Conservation (phyloP, 2,888 invertebrate species). For the Odiellus spinosus region DNA sequence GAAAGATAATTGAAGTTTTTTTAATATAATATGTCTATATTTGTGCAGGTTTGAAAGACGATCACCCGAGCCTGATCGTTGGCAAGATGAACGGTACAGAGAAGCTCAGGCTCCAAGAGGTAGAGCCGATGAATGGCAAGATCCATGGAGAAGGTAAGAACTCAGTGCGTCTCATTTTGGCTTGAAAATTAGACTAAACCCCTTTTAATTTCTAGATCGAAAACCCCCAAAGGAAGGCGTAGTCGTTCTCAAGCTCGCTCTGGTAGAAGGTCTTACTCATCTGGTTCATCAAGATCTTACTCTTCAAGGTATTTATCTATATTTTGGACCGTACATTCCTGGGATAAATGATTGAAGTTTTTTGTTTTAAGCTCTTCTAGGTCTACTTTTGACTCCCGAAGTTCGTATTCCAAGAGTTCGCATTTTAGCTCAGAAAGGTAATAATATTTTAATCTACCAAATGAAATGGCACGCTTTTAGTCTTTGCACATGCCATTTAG, state of each 20-base stretch:
- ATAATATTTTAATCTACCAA: too few relatives aligned
- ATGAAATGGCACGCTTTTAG: too few relatives aligned
- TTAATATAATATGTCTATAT: too few relatives aligned
- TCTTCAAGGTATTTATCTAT: neutral
- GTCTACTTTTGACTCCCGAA: too few relatives aligned
- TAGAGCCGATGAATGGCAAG: constrained; percentile 74
- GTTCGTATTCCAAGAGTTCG: too few relatives aligned
- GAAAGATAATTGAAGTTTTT: too few relatives aligned
- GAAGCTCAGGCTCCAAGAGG: constrained; percentile 6
- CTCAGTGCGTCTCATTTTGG: neutral
- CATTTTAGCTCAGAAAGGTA: too few relatives aligned
- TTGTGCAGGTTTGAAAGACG: neutral
- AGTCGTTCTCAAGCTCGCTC: constrained; percentile 34
- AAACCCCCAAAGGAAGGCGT: constrained; percentile 23
- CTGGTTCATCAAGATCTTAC: constrained; percentile 51
- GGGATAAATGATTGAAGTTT: neutral
- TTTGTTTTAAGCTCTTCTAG: neutral
- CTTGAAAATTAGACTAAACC: neutral
- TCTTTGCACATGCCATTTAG: too few relatives aligned
- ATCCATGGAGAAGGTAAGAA: constrained; percentile 55
- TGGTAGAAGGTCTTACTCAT: constrained; percentile 47
- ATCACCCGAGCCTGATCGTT: constrained; percentile 5
- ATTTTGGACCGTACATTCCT: too few relatives aligned
- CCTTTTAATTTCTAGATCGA: constrained; percentile 22
- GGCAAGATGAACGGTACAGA: constrained; percentile 31